phyloP scores from a whole-genome alignment of 1,140 invertebrate genomes.

The Drosophila santomea region DNA sequence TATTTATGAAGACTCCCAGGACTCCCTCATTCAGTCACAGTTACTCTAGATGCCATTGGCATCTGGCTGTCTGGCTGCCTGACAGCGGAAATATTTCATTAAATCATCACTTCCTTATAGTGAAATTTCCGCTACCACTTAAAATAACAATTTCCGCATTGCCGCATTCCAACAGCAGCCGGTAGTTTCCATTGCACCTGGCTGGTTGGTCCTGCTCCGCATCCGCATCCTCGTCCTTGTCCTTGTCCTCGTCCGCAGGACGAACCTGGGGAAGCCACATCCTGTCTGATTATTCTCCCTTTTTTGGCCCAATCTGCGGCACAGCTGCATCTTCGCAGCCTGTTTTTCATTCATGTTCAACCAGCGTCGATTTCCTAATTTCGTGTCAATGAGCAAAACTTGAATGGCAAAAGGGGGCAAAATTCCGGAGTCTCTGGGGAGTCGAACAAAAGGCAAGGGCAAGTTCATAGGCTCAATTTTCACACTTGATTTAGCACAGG shows the following conservation, averaged over 20 bases:
- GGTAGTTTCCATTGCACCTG: slow-evolving; percentile 50
- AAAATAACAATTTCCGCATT: slow-evolving; percentile 79
- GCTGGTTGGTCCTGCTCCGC: neutral
- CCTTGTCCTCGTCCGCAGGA: too few species aligned
- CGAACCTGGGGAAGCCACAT: slow-evolving; percentile 5
- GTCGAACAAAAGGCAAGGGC: slow-evolving; percentile 26
- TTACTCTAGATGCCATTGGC: neutral
- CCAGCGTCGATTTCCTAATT: slow-evolving; percentile 64
- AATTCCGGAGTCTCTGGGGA: slow-evolving; percentile 1
- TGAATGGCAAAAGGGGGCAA: neutral
- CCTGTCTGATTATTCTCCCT: slow-evolving; percentile 16
- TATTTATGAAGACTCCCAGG: slow-evolving; percentile 66
- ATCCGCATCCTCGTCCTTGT: too few species aligned
- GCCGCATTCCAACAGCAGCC: slow-evolving; percentile 42
- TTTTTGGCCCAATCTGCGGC: neutral
- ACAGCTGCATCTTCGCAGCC: slow-evolving; percentile 7
- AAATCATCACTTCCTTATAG: slow-evolving; percentile 76
- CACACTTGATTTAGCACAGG: slow-evolving; percentile 66
- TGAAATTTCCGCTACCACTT: slow-evolving; percentile 79
- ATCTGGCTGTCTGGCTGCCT: slow-evolving; percentile 2
- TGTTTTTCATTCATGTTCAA: slow-evolving; percentile 44
- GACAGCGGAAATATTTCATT: slow-evolving; percentile 75
- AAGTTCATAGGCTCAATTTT: slow-evolving; percentile 69
- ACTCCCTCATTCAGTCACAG: neutral
- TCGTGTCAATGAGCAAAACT: slow-evolving; percentile 43